Percentiles rank a stretch among this genome's conserved stretches.
Evolutionary conservation across 2,888 invertebrate species (phyloP).

Genomic region (Thymelicus acteon): DNA sequence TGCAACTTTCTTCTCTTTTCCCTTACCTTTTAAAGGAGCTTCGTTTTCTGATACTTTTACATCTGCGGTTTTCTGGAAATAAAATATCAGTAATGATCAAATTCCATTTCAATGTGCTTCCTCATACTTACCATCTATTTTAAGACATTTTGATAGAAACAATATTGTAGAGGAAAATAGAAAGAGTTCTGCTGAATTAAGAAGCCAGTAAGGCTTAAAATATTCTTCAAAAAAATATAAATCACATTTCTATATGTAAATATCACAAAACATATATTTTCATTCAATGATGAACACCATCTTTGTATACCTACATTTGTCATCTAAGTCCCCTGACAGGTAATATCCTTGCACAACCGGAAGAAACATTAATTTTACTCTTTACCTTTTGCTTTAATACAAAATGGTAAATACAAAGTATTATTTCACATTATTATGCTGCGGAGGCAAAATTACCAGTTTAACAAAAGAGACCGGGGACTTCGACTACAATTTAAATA

Average conservation of each 20-base stretch:
- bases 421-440: neutral
- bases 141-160: no score
- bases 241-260: no score
- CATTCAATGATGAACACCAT: no score
- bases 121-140: no score
- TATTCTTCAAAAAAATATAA: no score
- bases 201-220: no score
- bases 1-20: slow-evolving; percentile 64
- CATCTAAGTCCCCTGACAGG: no score
- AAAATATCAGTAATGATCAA: slow-evolving; percentile 14
- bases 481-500: slow-evolving; percentile 12
- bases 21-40: slow-evolving; percentile 69
- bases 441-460: neutral
- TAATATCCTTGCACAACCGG: neutral
- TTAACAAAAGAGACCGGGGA: neutral
- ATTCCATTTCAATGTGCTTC: neutral
- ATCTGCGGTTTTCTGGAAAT: slow-evolving; percentile 72
- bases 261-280: no score
- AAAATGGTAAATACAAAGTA: neutral
- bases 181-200: no score
- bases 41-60: slow-evolving; percentile 65
- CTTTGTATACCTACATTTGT: no score
- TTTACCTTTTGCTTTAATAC: neutral
- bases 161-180: no score
- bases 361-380: neutral